Conservation (phyloP, 2,797 vertebrate species). For the Chaetodon trifasciatus region DNA sequence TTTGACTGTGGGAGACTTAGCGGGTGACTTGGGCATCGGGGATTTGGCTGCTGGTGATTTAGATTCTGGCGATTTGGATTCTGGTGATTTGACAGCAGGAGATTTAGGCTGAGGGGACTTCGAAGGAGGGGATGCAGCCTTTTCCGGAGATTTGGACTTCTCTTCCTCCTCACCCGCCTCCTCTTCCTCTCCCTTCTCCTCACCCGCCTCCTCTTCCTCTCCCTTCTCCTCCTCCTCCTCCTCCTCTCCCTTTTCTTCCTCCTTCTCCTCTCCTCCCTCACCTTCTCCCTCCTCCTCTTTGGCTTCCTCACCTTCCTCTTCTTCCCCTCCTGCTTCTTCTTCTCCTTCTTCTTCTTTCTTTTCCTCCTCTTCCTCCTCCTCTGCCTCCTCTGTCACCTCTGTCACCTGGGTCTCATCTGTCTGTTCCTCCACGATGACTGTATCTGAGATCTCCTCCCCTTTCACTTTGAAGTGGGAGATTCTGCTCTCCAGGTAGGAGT, state of each 20-base stretch:
- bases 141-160: constrained; percentile 72
- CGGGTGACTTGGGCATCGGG: constrained; percentile 73
- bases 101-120: constrained; percentile 77
- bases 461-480: constrained; percentile 89
- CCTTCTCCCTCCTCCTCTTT: constrained; percentile 57
- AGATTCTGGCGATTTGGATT: constrained; percentile 71
- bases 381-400: constrained; percentile 89
- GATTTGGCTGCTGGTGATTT: constrained; percentile 76
- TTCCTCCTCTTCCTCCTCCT: constrained; percentile 88
- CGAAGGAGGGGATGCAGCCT: constrained; percentile 58
- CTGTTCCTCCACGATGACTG: constrained; percentile 93
- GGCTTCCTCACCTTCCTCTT: constrained; percentile 63
- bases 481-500: constrained; percentile 88
- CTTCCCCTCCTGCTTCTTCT: constrained; percentile 29
- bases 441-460: constrained; percentile 92
- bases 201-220: constrained; percentile 6
- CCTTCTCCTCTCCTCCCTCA: constrained; percentile 48
- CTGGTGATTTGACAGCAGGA: constrained; percentile 70
- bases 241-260: constrained; percentile 29
- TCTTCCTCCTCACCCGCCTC: constrained; percentile 62
- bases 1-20: constrained; percentile 66
- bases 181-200: constrained; percentile 35
- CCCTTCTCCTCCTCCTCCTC: constrained; percentile 21
- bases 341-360: constrained; percentile 69
- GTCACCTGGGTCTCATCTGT: constrained; percentile 95